Base-by-base conservation (phyloP, 2,113 vertebrate genomes). In the Sinocyclocheilus grahami region DNA sequence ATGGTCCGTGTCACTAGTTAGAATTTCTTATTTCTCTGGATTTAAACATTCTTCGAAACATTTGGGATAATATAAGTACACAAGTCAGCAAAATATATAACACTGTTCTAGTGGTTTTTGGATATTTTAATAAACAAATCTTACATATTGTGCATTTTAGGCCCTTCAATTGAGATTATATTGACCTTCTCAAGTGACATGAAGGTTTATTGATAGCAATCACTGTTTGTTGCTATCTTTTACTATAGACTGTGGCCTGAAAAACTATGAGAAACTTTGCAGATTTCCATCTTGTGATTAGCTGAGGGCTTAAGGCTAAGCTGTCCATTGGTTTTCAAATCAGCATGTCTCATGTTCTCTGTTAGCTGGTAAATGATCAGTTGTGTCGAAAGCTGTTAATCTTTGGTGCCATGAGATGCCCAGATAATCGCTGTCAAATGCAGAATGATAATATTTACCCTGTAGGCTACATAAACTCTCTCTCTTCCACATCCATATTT, bases 401-500 rank as follows among this genome's bases (percentile, higher is more conserved):
- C 11, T 79, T 81, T 16, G 3, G 9, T 27, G 48, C 78, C 30
- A 58, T 80, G 24, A 78, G 63, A 86, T 24, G 24, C 4, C 62
- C 65, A 39, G 39, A 86, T 74, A n/a, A 85, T 51, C 58, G 51
- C 18, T 63, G 63, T 78, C 65, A 67, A 86, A 58, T 12, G 7
- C 48, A 16, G 24, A 6, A 8, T 3, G 10, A 20, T 79, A 16
- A 24, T n/a, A 18, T 58, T 51, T 63, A 24, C 12, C 39, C 33
- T 48, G 24, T 76, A 33, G 30, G 30, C 30, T 33, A 24, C n/a
- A 39, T 7, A 72, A 42, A 27, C 42, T 65, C 53, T 7, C 33
- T 69, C 14, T 78, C 42, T 55, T 72, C 18, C 33, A 46, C 63
- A 83, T 83, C 6, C 24, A 83, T 83, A 83, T 83, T 83, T 83